Evolutionary conservation across 2,113 vertebrate species (phyloP).

Genomic region (Mormyrus lacerda): DNA sequence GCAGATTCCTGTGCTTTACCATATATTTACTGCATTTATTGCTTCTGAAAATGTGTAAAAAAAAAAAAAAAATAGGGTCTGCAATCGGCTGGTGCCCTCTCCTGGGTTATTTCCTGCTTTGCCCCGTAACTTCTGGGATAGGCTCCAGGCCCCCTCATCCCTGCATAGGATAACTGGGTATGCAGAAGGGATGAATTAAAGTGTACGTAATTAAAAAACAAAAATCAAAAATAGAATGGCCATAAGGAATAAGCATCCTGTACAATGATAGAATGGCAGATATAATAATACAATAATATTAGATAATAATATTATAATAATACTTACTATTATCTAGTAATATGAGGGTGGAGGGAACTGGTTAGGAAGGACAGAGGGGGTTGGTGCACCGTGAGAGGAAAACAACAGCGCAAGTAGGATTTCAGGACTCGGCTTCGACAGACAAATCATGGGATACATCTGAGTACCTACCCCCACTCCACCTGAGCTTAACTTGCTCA

Average conservation of each 20-base stretch:
- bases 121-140: background rate
- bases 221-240: background rate
- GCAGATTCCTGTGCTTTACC: background rate
- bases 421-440: background rate
- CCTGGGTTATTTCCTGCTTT: background rate
- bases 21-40: background rate
- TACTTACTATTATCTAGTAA: background rate
- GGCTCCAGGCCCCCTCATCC: background rate
- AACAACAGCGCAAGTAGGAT: background rate
- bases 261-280: background rate
- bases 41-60: background rate
- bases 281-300: background rate
- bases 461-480: background rate
- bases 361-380: background rate
- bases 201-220: background rate
- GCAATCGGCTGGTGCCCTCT: background rate
- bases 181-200: background rate
- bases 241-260: background rate
- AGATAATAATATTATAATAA: too few relatives aligned
- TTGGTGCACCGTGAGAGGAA: background rate
- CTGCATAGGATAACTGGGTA: background rate
- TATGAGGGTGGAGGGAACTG: background rate
- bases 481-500: background rate
- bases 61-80: background rate
- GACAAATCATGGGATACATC: background rate